Base-by-base conservation (phyloP, 2,888 invertebrate species). In the Spilosoma lubricipeda region DNA sequence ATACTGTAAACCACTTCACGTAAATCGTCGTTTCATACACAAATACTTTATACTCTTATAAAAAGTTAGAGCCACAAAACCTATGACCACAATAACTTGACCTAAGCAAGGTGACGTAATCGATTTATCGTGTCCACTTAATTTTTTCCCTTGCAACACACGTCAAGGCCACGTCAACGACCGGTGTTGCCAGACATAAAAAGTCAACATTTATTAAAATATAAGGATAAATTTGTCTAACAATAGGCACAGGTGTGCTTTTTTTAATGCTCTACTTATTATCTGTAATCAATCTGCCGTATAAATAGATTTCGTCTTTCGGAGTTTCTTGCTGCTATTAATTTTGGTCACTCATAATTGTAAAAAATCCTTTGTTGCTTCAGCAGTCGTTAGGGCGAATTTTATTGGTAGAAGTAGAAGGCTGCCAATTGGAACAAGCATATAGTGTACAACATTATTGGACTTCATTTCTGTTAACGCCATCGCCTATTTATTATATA, bases 131-230 rank as follows among this genome's bases (percentile, higher is more conserved):
- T 87, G 88, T 84, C 85, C 85, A 85, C 87, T 86, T 85, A 83
- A 85, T 90, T 91, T 90, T 91, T 89, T 84, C 80, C 66, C 83
- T 87, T 83, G 87, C 87, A 92, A 91, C 89, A 90, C 86, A 81
- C 82, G 84, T 56, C 90, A 91, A 90, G 90, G 90, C 87, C 85
- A 89, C 86, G 91, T 91, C 93, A 91, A 89, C 84, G 91, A 93
- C 92, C 93, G 86, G 82, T 86, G 84, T 88, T 87, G 86, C 86
- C 85, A 89, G 83, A 75, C 78, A 80, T 80, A 89, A 90, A 92
- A 90, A 89, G 75, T 76, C 77, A 73, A 81, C 84, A 84, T 87
- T 88, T 88, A 86, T 88, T 88, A 86, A 87, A 88, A 86, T 85
- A 83, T 80, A 82, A 83, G 82, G 82, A 82, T 87, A 82, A 84